A percentile compares a stretch with the other conserved stretches of the same genome.
phyloP scores from a whole-genome alignment of 1,140 invertebrate species.

The Pemphigus obesinymphae region DNA sequence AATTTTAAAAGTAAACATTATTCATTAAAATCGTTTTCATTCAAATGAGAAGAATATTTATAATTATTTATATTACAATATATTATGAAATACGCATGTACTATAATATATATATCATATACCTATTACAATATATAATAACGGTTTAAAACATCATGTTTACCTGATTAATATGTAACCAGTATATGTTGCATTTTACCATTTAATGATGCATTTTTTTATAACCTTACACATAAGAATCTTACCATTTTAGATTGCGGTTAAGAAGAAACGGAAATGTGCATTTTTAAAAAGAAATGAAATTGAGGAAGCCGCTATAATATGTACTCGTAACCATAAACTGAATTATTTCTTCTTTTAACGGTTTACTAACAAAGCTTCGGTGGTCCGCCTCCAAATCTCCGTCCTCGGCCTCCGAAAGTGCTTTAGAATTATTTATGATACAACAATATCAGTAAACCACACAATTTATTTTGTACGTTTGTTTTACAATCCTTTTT shows the following conservation, averaged over 20 bases:
- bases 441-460: neutral
- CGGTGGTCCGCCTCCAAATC: conserved; percentile 1
- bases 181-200: no score
- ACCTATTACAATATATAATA: no score
- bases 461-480: neutral
- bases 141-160: no score
- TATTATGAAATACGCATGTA: no score
- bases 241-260: no score
- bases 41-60: neutral
- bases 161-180: no score
- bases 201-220: no score
- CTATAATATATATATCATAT: no score
- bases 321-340: neutral
- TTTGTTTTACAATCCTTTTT: neutral
- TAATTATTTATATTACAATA: neutral
- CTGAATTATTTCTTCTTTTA: conserved; percentile 9
- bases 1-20: neutral
- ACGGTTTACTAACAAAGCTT: neutral
- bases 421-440: conserved; percentile 32
- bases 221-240: no score
- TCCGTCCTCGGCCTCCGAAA: neutral
- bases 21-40: neutral
- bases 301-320: no score
- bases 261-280: no score
- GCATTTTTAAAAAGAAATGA: neutral